Conservation (phyloP, 2,888 invertebrate species). For the Neria commutata region DNA sequence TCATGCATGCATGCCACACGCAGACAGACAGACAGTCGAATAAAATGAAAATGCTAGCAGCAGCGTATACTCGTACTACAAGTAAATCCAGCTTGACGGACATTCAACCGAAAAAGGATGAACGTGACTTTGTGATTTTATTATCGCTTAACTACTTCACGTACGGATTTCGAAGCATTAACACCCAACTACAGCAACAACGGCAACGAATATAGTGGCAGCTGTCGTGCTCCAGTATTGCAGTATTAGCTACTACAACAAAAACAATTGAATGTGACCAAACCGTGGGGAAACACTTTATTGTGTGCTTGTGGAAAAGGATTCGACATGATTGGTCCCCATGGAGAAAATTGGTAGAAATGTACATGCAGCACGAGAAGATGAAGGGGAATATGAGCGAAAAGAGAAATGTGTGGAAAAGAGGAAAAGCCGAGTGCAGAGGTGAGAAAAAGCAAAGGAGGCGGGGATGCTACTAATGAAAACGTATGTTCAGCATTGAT, state of each 20-base stretch:
- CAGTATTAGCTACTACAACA: conserved; percentile 13
- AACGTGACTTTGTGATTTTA: conserved; percentile 58
- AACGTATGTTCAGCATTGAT: conserved; percentile 36
- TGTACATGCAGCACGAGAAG: too few species aligned
- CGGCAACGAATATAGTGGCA: not conserved
- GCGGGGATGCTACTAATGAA: conserved; percentile 25
- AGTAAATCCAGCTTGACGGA: conserved; percentile 36
- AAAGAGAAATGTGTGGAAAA: not conserved
- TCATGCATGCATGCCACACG: too few species aligned
- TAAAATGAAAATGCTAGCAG: not conserved
- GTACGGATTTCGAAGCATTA: conserved; percentile 35
- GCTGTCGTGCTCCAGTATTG: conserved; percentile 7
- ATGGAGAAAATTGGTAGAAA: not conserved
- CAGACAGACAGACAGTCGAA: too few species aligned
- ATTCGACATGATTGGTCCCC: not conserved
- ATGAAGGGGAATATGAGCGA: not conserved
- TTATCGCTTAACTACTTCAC: conserved; percentile 47
- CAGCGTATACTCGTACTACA: too few species aligned
- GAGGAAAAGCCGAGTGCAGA: not conserved
- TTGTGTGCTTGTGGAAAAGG: conserved; percentile 5
- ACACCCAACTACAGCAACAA: conserved; percentile 24
- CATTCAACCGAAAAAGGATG: conserved; percentile 39
- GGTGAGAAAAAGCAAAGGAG: not conserved
- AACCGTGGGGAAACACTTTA: not conserved
- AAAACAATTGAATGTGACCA: conserved; percentile 2